Evolutionary conservation across 2,113 vertebrate species (phyloP), one percentile per base, ranked within the genome.

Genomic region (Clarias batrachus): DNA sequence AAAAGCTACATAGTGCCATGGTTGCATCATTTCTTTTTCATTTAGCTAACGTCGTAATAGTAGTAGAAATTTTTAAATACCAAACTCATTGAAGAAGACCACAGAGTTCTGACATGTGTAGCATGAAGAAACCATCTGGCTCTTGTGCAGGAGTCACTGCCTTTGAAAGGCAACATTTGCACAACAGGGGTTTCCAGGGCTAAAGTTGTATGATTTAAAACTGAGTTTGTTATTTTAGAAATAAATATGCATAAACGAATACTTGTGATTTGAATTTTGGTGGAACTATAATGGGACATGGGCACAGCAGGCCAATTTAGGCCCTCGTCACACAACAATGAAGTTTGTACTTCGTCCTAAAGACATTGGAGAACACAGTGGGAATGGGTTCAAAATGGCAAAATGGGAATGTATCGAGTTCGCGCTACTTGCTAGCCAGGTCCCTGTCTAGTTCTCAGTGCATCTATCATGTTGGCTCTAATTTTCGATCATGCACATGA

Each of bases 71-170:
- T 79, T 59, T 57, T 27, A 33, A 59, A 79, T 48, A 79, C 77
- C 6, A 78, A 78, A 30, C 76, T 30, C 56, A 79, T 21, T 33
- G 14, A 27, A 30, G 14, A 56, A 56, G 56, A 59, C 54, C 54
- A 11, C n/a, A 57, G 27, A 79, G 77, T 57, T 59, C 33, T 79
- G 27, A 59, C 5, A 27, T 59, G 27, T 33, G 56, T 79, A 59
- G 77, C 54, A 59, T 79, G n/a, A 79, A 79, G n/a, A 59, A 79
- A 79, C 77, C 77, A 59, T 59, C 77, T 79, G 77, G 17, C 27
- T 79, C 77, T 56, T 27, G 3, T 21, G 77, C 59, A 59, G 59
- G 54, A 79, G 14, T 78, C 17, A 19, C 48, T 56, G 76, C 52
- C 25, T 56, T 52, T 78, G 76, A 78, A 78, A 52, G 27, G 56